phyloP scores from a whole-genome alignment of 2,113 vertebrate species.

The Epinephelus cyanopodus region DNA sequence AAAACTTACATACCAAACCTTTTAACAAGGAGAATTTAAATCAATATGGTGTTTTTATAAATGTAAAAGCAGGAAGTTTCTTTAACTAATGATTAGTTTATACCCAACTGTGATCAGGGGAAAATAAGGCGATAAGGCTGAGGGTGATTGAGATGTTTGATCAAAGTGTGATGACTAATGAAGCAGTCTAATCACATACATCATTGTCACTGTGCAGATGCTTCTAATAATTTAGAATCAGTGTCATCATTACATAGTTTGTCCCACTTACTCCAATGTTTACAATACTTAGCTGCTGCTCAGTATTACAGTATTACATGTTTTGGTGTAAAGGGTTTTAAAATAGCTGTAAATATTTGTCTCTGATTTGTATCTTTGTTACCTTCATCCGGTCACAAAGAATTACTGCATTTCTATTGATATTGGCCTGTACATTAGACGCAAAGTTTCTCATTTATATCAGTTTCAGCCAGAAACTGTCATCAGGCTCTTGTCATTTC shows the following conservation, averaged over 20 bases:
- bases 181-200: no score
- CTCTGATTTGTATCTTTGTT: not conserved
- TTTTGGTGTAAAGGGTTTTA: not conserved
- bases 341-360: not conserved
- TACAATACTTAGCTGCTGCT: not conserved
- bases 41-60: not conserved
- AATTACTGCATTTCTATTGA: not conserved
- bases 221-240: not conserved
- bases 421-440: no score
- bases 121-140: no score
- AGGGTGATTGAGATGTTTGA: not conserved
- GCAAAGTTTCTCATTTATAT: not conserved
- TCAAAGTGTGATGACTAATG: no score
- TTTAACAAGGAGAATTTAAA: no score
- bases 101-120: not conserved
- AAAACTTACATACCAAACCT: no score
- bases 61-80: not conserved
- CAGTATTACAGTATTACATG: not conserved
- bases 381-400: not conserved
- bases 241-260: slow-evolving; percentile 23
- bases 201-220: not conserved
- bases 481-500: not conserved
- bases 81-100: not conserved
- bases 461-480: not conserved
- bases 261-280: slow-evolving; percentile 51